Evolutionary conservation across 2,113 vertebrate species (phyloP), one percentile per base, ranked within the genome.

Genomic region (Callipepla californica): DNA sequence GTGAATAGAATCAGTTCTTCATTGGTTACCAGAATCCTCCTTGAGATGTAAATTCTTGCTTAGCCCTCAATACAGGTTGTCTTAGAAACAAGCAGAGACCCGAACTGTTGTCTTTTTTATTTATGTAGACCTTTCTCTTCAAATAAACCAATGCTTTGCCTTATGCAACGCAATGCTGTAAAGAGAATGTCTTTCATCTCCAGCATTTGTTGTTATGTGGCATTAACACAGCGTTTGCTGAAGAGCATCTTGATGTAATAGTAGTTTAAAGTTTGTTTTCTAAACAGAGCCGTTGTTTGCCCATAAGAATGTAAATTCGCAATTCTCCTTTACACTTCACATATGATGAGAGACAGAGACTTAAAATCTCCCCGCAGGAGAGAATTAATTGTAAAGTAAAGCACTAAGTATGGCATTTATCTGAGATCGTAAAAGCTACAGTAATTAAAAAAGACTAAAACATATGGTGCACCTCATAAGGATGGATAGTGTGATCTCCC

Each of bases 321-420:
- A 45, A 34, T 47, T 94, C 74, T 87, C 74, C 58, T 92, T 93
- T 90, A 81, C 40, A 45, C 62, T 79, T 72, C 76, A 50, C 69
- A 87, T 68, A 84, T 3, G 15, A 90, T 0, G 0, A 74, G 62
- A 80, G 62, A 47, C 85, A 70, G 73, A 77, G 83, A 87, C 28
- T 80, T 79, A 47, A 72, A 23, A 87, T 88, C 30, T 77, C 50
- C 82, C 62, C 59, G 22, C 87, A 95, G 92, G 79, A 92, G 87
- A 70, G 40, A 57, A 80, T 91, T 94, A 89, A 85, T 82, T 91
- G 85, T 92, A 89, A 92, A 95, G 80, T 72, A 87, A 83, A 94
- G 85, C 89, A 73, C 61, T 68, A 79, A 89, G n/a, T 59, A 68
- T 81, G 94, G 91, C 94, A 92, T 95, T 94, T 95, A 94, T 38